Conservation (phyloP, 2,888 invertebrate genomes). For the Chelonus formosanus region DNA sequence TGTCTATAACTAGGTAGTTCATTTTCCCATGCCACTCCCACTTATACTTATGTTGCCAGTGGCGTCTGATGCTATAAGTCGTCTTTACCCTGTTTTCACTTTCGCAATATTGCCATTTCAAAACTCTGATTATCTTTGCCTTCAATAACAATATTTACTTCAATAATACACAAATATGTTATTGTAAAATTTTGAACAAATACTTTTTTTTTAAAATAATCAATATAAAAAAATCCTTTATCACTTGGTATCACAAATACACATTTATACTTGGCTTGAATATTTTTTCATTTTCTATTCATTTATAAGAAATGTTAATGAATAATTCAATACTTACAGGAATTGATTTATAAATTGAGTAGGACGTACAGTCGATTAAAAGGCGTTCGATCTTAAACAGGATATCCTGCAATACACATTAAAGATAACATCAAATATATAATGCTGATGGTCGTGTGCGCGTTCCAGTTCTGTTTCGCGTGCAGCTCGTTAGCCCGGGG, state of each 20-base stretch:
- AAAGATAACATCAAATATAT: constrained; percentile 37
- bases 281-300: background rate
- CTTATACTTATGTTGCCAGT: constrained; percentile 37
- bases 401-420: constrained; percentile 39
- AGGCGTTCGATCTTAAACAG: constrained; percentile 41
- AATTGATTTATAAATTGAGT: constrained; percentile 1
- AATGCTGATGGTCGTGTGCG: constrained; percentile 13
- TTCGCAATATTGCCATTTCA: constrained; percentile 15
- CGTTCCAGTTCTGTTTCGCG: constrained; percentile 41
- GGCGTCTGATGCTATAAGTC: constrained; percentile 30
- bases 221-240: no score
- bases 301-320: background rate
- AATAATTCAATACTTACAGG: no score
- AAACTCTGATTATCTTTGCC: no score
- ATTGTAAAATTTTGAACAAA: background rate
- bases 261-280: no score
- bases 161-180: background rate
- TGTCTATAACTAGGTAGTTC: constrained; percentile 39
- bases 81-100: constrained; percentile 16
- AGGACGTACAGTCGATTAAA: constrained; percentile 25
- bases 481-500: constrained; percentile 40
- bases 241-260: no score
- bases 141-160: background rate
- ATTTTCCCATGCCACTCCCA: constrained; percentile 46
- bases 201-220: no score